phyloP scores from a whole-genome alignment of 2,113 vertebrate genomes.

The Pandion haliaetus region DNA sequence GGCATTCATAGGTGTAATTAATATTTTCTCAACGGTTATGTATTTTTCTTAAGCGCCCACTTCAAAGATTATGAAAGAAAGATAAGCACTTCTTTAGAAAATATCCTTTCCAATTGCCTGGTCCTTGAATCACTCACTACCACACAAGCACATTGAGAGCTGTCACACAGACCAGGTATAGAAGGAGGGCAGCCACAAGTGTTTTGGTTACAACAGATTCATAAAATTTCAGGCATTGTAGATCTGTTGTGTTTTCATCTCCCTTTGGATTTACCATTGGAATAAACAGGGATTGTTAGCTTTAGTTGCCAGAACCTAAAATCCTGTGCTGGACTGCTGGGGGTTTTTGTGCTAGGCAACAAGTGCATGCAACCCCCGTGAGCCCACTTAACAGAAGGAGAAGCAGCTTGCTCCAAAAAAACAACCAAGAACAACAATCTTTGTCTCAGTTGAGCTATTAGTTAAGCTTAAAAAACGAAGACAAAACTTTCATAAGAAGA shows the following conservation, averaged over 20 bases:
- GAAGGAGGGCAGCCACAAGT: not conserved
- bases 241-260: not conserved
- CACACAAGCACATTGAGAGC: fast-evolving
- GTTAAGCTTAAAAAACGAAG: not conserved
- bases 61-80: not conserved
- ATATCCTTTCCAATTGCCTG: not conserved
- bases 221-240: not conserved
- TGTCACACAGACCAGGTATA: not conserved
- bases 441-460: not conserved
- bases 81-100: not conserved
- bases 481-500: not conserved
- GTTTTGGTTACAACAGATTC: not conserved
- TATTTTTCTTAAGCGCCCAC: not conserved
- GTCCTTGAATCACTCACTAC: not conserved
- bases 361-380: fast-evolving
- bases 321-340: not conserved
- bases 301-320: not conserved
- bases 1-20: not conserved
- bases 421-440: not conserved
- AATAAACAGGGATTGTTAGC: not conserved
- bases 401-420: not conserved
- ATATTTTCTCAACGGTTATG: not conserved
- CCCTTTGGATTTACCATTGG: not conserved
- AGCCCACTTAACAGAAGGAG: not conserved
- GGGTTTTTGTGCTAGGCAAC: not conserved